Evolutionary conservation across 2,888 invertebrate species (phyloP).

Genomic region (Liodrosophila aerea): DNA sequence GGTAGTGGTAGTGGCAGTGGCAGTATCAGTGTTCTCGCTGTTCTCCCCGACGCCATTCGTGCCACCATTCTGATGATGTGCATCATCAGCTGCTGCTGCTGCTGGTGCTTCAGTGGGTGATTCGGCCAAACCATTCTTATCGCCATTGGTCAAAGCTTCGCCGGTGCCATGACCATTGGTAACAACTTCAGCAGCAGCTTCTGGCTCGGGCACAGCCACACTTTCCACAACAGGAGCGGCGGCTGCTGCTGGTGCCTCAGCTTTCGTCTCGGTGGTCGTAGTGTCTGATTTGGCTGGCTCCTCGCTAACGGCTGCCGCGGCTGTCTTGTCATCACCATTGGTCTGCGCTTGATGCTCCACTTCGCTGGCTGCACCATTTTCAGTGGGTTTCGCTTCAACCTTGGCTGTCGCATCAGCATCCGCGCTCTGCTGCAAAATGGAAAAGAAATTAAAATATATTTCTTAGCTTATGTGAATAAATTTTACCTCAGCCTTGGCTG

Average conservation of each 20-base stretch:
- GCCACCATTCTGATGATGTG: constrained; percentile 75
- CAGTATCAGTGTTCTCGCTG: constrained; percentile 35
- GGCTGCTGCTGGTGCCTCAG: constrained; percentile 23
- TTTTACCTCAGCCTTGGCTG: constrained; percentile 32
- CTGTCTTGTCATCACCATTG: constrained; percentile 64
- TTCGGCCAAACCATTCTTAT: constrained; percentile 75
- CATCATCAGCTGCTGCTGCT: constrained; percentile 40
- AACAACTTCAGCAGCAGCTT: constrained; percentile 41
- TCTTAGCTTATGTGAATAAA: too few relatives aligned
- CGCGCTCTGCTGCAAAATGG: constrained; percentile 30
- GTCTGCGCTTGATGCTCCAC: constrained; percentile 50
- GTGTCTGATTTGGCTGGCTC: constrained; percentile 53
- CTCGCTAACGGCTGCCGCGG: constrained; percentile 54
- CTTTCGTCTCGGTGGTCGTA: constrained; percentile 44
- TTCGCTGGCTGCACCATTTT: constrained; percentile 71
- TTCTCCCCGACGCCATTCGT: constrained; percentile 60
- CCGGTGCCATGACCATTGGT: constrained; percentile 65
- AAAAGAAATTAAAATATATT: too few relatives aligned
- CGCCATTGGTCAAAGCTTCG: constrained; percentile 59
- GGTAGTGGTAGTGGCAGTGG: too few relatives aligned
- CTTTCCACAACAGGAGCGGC: constrained; percentile 49
- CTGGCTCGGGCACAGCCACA: constrained; percentile 39
- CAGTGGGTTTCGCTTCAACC: constrained; percentile 57
- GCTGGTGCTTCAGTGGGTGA: constrained; percentile 61
- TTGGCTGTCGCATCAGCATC: constrained; percentile 37